These are phyloP conservation scores for Megalops cyprinoides DNA, from an alignment of 2,797 vertebrate species.

Conservation along the genomic window DNA sequence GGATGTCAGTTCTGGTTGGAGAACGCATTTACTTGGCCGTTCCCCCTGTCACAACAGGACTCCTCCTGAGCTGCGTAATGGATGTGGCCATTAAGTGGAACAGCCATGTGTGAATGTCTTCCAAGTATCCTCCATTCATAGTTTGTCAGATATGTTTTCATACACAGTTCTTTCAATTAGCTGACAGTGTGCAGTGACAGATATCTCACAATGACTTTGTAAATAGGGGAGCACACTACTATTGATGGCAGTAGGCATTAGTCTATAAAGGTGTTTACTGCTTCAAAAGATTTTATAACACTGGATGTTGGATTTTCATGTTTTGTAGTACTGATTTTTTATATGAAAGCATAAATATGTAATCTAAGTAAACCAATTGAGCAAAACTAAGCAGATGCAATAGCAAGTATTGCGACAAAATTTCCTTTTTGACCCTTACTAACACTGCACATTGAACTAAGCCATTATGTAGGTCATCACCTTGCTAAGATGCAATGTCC, in stretches of 20 bases:
- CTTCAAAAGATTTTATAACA: not conserved
- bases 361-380: not conserved
- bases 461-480: too few relatives aligned
- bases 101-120: conserved; percentile 35
- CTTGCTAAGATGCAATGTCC: not conserved
- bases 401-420: too few relatives aligned
- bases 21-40: not conserved
- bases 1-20: not conserved
- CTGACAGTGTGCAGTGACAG: not conserved
- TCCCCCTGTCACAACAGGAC: not conserved
- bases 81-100: conserved; percentile 30
- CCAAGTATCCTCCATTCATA: not conserved
- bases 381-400: too few relatives aligned
- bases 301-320: not conserved
- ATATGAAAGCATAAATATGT: not conserved
- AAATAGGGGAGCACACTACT: not conserved
- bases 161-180: conserved; percentile 1
- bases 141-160: conserved; percentile 21
- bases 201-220: not conserved
- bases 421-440: too few relatives aligned
- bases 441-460: too few relatives aligned
- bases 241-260: not conserved
- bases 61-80: conserved; percentile 21
- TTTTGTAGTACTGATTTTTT: not conserved
- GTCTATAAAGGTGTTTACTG: too few relatives aligned